Conservation (phyloP, 1,140 invertebrate genomes). For the Protaetia brevitarsis region DNA sequence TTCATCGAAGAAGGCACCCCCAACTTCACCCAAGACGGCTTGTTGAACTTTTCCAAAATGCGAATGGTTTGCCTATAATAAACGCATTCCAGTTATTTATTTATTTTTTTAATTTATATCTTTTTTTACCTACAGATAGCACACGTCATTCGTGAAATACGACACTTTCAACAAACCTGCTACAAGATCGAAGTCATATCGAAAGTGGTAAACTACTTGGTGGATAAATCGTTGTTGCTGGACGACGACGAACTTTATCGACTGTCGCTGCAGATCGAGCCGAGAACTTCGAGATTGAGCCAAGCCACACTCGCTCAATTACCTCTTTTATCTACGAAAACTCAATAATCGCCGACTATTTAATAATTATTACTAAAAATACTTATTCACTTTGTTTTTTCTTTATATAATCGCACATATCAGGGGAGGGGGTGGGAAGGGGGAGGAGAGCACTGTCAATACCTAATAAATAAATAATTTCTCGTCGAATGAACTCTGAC, state of each 20-base stretch:
- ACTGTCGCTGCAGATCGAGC: constrained; percentile 81
- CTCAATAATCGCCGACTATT: no score
- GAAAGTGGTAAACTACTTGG: constrained; percentile 77
- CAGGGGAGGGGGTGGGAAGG: no score
- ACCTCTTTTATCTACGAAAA: constrained; percentile 21
- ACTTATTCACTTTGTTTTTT: neutral
- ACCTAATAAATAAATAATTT: neutral
- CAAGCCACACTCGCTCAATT: constrained; percentile 29
- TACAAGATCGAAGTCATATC: constrained; percentile 86
- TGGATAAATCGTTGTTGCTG: constrained; percentile 72
- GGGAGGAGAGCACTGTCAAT: neutral
- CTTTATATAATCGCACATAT: neutral
- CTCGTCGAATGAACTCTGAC: constrained; percentile 19
- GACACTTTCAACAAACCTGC: constrained; percentile 88
- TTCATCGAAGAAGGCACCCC: constrained; percentile 95
- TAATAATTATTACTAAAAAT: neutral
- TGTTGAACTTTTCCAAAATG: constrained; percentile 97
- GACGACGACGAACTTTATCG: constrained; percentile 83
- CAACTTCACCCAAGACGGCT: constrained; percentile 84
- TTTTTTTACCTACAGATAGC: constrained; percentile 70
- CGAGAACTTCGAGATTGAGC: constrained; percentile 59
- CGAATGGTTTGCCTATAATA: constrained; percentile 91
- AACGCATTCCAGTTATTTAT: constrained; percentile 15
- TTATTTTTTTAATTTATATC: constrained; percentile 21
- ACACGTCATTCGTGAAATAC: constrained; percentile 88